Base-by-base conservation (phyloP, 1,140 invertebrate species). In the Tribolium castaneum region DNA sequence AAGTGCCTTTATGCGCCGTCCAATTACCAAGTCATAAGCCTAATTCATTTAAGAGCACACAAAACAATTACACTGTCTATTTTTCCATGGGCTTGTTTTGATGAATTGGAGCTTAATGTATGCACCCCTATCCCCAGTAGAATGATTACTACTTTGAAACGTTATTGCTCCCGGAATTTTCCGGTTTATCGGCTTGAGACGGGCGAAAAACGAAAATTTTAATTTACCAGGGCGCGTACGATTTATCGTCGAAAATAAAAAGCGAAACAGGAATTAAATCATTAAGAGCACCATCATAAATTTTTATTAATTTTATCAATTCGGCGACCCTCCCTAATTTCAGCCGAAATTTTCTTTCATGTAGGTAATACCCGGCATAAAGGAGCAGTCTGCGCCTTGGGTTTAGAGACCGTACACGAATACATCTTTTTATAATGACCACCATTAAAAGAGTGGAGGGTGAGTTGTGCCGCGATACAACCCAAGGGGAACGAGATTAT, bases 341-440 rank as follows among this genome's bases (percentile, higher is more conserved):
- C 59, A 35, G 59, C 30, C n/a, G 54, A 59, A 59, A 59, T 59
- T 66, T 45, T 66, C 30, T 66, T 66, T 66, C 59, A 22, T 66
- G 45, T 66, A 66, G 59, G 59, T 66, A 66, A 62, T 62, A 13
- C 19, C 56, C 22, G 22, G 14, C 16, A 19, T 35, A 62, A 56
- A 62, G 56, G 25, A 62, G 25, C 59, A 66, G 30, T n/a, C 30
- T 66, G 59, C 30, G 59, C 59, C 59, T 66, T 66, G 59, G 59
- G 34, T 66, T 59, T 66, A 66, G 59, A 14, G 59, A 66, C 30
- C 59, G 59, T 35, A 66, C 59, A 66, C 59, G 59, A 66, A 66
- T 66, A 66, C 59, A 66, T 66, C 59, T 66, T 66, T 66, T 66
- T 66, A 66, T 66, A 66, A 66, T 66, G 59, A 66, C 59, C 59